These are phyloP conservation scores for Aphelenchoides bicaudatus DNA, from an alignment of 2,888 invertebrate genomes.

Conservation along the genomic window DNA sequence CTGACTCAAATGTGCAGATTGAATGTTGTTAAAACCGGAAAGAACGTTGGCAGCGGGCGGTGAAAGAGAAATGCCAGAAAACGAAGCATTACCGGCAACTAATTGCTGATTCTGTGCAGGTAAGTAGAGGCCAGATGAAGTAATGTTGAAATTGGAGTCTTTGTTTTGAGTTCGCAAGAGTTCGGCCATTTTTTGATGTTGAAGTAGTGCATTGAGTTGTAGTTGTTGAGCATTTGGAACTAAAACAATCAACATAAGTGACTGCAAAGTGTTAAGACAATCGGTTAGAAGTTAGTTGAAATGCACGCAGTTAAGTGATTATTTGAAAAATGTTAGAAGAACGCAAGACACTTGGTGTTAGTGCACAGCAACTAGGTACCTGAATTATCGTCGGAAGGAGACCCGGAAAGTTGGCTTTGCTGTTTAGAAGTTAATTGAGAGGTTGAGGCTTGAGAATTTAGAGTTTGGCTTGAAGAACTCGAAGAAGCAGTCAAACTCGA, in stretches of 20 bases:
- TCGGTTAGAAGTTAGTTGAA: constrained; percentile 14
- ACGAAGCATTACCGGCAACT: background rate
- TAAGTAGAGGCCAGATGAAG: background rate
- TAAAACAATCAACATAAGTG: constrained; percentile 17
- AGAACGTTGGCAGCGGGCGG: background rate
- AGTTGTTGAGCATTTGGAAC: constrained; percentile 24
- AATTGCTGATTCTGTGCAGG: constrained; percentile 4
- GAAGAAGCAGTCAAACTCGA: constrained; percentile 18
- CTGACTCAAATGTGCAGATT: background rate
- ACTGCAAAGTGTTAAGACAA: constrained; percentile 1
- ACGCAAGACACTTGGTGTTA: no score
- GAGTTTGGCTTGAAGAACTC: background rate
- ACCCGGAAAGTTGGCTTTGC: background rate
- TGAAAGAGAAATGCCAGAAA: constrained; percentile 6
- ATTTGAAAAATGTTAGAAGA: no score
- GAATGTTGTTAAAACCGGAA: background rate
- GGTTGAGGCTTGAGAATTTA: background rate
- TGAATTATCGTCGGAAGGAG: background rate
- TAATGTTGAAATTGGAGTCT: constrained; percentile 6
- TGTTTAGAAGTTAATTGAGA: background rate
- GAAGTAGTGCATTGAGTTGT: constrained; percentile 15
- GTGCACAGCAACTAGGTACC: background rate
- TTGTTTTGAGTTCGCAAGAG: constrained; percentile 18
- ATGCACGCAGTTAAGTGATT: constrained; percentile 13
- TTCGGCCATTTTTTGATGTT: constrained; percentile 26